Base-by-base conservation (phyloP, 2,113 vertebrate genomes). In the Eolophus roseicapilla region DNA sequence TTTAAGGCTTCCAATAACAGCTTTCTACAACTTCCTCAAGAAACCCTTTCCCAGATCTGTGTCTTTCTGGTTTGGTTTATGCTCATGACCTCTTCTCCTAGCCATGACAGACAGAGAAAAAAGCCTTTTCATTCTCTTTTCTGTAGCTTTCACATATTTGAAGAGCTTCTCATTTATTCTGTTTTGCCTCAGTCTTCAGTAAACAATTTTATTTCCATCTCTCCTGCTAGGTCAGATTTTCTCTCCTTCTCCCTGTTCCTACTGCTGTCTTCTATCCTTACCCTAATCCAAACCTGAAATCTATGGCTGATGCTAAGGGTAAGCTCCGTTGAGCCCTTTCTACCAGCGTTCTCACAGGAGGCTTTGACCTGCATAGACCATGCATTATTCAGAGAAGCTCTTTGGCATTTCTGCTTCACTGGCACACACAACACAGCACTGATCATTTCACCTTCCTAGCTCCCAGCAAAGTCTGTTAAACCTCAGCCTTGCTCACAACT, bases 371-470 rank as follows among this genome's bases (percentile, higher is more conserved):
- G 7, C 84, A 79, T 87, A 76, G 74, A 68, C 69, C 73, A 44
- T 23, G 39, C 49, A 52, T 84, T 84, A 83, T 84, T 92, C 89
- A 87, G 62, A 79, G 74, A 6, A 1, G 69, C 20, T 55, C 88
- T 86, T 57, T 44, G 91, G 57, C 77, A 79, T 87, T 95, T 95
- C 89, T 95, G 70, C 77, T 87, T 93, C 57, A 8, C 52, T 57
- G 89, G 21, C 57, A 33, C 84, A n/a, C 60, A 33, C 44, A 86
- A 35, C 82, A 52, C 81, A 53, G 31, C 91, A 33, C 44, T 7
- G 6, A 82, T 91, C 62, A 46, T 79, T 91, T 87, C 94, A 93
- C 77, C 94, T 93, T 84, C 71, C 24, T 35, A 79, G 86, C 81
- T 82, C 74, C 57, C 88, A 81, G 82, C 44, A 55, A 93, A 94